These are phyloP conservation scores for Helobdella robusta DNA, from an alignment of 2,888 invertebrate genomes.

Conservation along the genomic window DNA sequence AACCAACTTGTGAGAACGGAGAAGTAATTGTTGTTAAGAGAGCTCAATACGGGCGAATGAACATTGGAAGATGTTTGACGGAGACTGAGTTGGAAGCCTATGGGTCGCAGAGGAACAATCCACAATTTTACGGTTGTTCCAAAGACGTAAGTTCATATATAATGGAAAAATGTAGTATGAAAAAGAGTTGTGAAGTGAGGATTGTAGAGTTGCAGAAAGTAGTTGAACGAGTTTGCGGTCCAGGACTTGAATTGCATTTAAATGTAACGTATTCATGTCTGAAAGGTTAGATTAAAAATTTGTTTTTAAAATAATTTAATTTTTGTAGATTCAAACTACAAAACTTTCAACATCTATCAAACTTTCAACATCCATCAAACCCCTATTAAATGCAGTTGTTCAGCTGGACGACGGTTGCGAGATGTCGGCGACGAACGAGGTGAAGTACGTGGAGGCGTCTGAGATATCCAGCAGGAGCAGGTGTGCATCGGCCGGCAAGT, in stretches of 20 bases:
- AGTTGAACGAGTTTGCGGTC: too few relatives aligned
- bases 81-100: slow-evolving; percentile 12
- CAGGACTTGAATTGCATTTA: too few relatives aligned
- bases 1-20: slow-evolving; percentile 2
- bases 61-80: slow-evolving; percentile 19
- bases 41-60: slow-evolving; percentile 22
- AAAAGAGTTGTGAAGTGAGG: slow-evolving; percentile 8
- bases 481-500: neutral
- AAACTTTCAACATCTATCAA: too few relatives aligned
- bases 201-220: neutral
- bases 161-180: slow-evolving; percentile 4
- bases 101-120: too few relatives aligned
- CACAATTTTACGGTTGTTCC: slow-evolving; percentile 11
- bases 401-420: too few relatives aligned
- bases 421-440: neutral
- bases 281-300: too few relatives aligned
- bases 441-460: neutral
- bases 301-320: too few relatives aligned
- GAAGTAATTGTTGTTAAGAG: slow-evolving; percentile 11
- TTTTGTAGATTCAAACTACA: too few relatives aligned
- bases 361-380: too few relatives aligned
- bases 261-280: too few relatives aligned
- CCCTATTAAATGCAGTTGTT: too few relatives aligned
- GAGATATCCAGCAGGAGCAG: neutral
- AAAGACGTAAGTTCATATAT: neutral